A percentile compares a stretch with the other conserved stretches of the same genome.
Evolutionary conservation across 1,140 invertebrate species (phyloP).

Genomic region (Drosophila serrata): DNA sequence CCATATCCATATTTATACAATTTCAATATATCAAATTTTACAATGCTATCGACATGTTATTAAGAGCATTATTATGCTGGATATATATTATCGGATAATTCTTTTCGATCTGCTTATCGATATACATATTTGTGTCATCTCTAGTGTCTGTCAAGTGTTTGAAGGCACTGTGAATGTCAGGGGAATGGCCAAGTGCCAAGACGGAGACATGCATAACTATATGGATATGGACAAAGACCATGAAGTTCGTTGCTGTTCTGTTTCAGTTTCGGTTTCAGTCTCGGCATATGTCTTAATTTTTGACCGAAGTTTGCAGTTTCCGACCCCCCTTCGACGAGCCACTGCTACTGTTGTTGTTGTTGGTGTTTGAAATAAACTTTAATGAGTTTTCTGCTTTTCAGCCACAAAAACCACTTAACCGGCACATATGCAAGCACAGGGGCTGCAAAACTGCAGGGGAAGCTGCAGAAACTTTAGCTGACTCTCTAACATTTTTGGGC

Average conservation of each 20-base stretch:
- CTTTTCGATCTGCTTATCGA: neutral
- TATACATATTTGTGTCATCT: neutral
- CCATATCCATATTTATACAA: too few species aligned
- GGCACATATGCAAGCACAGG: conserved; percentile 68
- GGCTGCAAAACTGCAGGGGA: conserved; percentile 13
- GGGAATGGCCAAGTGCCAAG: conserved; percentile 10
- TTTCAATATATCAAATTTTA: too few species aligned
- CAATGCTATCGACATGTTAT: too few species aligned
- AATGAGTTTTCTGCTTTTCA: conserved; percentile 79
- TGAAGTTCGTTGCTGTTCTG: conserved; percentile 19
- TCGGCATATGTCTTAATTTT: conserved; percentile 71
- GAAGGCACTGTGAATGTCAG: neutral
- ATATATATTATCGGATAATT: neutral
- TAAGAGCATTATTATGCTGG: too few species aligned
- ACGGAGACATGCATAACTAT: conserved; percentile 39
- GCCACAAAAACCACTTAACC: conserved; percentile 77
- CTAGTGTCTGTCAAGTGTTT: neutral
- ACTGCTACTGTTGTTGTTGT: conserved; percentile 43
- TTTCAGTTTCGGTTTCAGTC: conserved; percentile 47
- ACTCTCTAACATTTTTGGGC: conserved; percentile 61
- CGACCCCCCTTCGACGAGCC: neutral
- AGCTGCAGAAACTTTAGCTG: conserved; percentile 61
- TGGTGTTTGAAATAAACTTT: conserved; percentile 75
- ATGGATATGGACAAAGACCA: conserved; percentile 16
- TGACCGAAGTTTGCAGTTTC: conserved; percentile 54